A percentile compares a stretch with the other conserved stretches of the same genome.
Evolutionary conservation across 2,888 invertebrate species (phyloP).

Genomic region (Endomychus coccineus): DNA sequence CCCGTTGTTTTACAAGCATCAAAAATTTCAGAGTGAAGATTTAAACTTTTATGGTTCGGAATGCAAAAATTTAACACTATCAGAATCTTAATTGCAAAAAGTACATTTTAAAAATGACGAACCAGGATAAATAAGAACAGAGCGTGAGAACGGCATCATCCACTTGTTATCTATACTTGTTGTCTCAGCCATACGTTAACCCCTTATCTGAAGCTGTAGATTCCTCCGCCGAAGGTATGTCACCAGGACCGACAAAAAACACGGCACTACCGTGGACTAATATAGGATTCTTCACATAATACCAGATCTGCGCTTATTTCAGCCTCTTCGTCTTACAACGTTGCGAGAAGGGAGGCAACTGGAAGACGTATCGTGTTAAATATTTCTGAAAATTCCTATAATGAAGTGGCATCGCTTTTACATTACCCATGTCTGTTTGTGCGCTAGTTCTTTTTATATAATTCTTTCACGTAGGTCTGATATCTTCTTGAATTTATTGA

Average conservation of each 20-base stretch:
- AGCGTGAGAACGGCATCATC: slow-evolving; percentile 39
- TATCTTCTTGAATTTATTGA: slow-evolving; percentile 22
- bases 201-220: slow-evolving; percentile 41
- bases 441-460: slow-evolving; percentile 15
- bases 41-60: slow-evolving; percentile 28
- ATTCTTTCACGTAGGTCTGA: slow-evolving; percentile 19
- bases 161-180: slow-evolving; percentile 36
- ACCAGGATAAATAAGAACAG: slow-evolving; percentile 30
- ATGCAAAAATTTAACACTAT: slow-evolving; percentile 34
- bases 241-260: slow-evolving; percentile 40
- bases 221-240: slow-evolving; percentile 38
- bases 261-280: slow-evolving; percentile 38
- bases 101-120: slow-evolving; percentile 32
- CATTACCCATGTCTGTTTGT: slow-evolving; percentile 24
- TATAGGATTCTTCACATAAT: slow-evolving; percentile 29
- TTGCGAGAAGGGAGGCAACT: slow-evolving; percentile 5
- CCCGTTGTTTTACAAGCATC: slow-evolving; percentile 11
- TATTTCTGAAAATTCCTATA: slow-evolving; percentile 26
- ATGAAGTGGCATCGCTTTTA: slow-evolving; percentile 30
- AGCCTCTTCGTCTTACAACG: slow-evolving; percentile 11
- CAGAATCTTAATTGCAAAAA: slow-evolving; percentile 37
- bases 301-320: slow-evolving; percentile 16
- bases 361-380: slow-evolving; percentile 12
- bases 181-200: slow-evolving; percentile 42
- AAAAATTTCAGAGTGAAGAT: slow-evolving; percentile 20